Evolutionary conservation across 2,888 invertebrate species (phyloP).

Genomic region (Dexiosoma caninum): DNA sequence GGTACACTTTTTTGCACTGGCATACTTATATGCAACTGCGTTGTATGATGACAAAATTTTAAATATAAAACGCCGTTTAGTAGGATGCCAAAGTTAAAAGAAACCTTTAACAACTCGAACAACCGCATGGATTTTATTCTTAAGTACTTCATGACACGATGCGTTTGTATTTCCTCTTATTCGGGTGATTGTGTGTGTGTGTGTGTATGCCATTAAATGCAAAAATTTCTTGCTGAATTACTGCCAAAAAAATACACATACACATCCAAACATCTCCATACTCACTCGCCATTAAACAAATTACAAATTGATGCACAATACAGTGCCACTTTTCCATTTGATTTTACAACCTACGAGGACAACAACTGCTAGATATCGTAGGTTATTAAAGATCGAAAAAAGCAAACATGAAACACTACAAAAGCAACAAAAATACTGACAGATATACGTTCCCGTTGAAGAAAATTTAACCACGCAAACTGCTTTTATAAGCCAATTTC

Average conservation of each 20-base stretch:
- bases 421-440: too few relatives aligned
- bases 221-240: slow-evolving; percentile 46
- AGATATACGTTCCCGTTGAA: too few relatives aligned
- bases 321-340: neutral
- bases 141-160: slow-evolving; percentile 54
- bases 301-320: neutral
- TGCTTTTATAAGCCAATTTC: too few relatives aligned
- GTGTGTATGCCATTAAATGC: slow-evolving; percentile 10
- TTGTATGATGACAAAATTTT: slow-evolving; percentile 8
- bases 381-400: neutral
- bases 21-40: neutral
- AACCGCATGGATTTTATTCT: slow-evolving; percentile 47
- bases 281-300: neutral
- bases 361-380: neutral
- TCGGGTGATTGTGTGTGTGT: neutral
- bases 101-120: slow-evolving; percentile 46
- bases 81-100: slow-evolving; percentile 33
- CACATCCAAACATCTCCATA: neutral
- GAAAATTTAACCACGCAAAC: too few relatives aligned
- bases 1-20: neutral
- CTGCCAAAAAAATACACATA: slow-evolving; percentile 41
- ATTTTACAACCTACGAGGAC: neutral
- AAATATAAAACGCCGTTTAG: slow-evolving; percentile 28
- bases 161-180: slow-evolving; percentile 43
- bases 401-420: too few relatives aligned